Evolutionary conservation across 2,113 vertebrate genomes (phyloP), one percentile per base, ranked within the genome.

Genomic region (Zootoca vivipara): DNA sequence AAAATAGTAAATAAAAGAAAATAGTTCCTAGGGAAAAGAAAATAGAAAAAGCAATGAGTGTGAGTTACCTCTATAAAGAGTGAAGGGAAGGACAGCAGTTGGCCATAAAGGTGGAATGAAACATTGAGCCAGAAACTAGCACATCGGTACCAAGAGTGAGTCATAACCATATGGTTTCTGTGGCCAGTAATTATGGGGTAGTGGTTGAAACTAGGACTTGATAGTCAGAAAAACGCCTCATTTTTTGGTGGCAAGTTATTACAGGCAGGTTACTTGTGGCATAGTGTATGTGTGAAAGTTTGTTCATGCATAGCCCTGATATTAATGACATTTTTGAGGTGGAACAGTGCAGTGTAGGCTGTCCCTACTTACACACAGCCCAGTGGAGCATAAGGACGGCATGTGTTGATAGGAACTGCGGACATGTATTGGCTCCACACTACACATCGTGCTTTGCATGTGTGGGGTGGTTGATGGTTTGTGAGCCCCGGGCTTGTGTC

Each of bases 121-220:
- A 16, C 10, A 7, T 83, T 85, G 33, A 42, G 30, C 15, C 22
- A 94, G 91, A 81, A 33, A 73, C 13, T 91, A 56, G 42, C 42
- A 78, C 28, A 15, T 30, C 7, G 75, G 26, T 13, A 28, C 40
- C 75, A 46, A 42, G 26, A 9, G 65, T 67, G 28, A 67, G 24
- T 67, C 24, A 67, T n/a, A n/a, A n/a, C n/a, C n/a, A n/a, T 28
- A 22, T 79, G 28, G 78, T 38, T 26, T 2, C 56, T 26, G 1
- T 28, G 28, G 18, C 5, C 5, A 2, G 30, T 16, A 28, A 46
- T 16, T 18, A 12, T n/a, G 77, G 10, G 7, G 40, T 28, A 30
- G 46, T 52, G 46, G 46, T 78, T 78, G 26, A 26, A 78, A 78
- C 2, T 78, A 13, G 30, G 42, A 30, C 24, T 16, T 3, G 42